A percentile compares a stretch with the other conserved stretches of the same genome.
These are phyloP conservation scores for Drosophila neonasuta DNA, from an alignment of 2,888 invertebrate species.

Conservation along the genomic window DNA sequence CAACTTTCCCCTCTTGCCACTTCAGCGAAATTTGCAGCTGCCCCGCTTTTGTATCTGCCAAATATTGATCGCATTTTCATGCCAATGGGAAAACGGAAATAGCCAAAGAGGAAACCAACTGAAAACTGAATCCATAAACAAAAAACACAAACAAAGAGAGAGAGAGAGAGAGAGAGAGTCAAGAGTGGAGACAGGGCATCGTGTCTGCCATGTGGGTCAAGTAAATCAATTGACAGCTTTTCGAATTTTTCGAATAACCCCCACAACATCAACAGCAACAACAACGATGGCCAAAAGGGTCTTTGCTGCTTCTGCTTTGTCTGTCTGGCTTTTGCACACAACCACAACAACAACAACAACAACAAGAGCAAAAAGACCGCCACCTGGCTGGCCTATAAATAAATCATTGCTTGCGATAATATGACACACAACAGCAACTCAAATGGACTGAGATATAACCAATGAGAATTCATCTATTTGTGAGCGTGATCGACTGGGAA, in stretches of 20 bases:
- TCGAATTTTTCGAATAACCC: constrained; percentile 31
- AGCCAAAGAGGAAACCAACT: constrained; percentile 23
- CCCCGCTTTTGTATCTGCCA: constrained; percentile 41
- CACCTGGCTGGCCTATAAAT: constrained; percentile 69
- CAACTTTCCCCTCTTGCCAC: not conserved
- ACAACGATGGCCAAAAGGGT: constrained; percentile 13
- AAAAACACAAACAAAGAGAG: not conserved
- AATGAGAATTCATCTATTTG: not conserved
- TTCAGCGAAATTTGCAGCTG: not conserved
- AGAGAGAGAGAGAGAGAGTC: not conserved
- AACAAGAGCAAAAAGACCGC: constrained; percentile 16
- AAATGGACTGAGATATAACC: not conserved
- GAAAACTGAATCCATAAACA: constrained; percentile 7
- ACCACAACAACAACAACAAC: not conserved
- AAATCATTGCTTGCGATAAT: constrained; percentile 69
- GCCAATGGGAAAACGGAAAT: constrained; percentile 18
- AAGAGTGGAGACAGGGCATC: constrained; percentile 1
- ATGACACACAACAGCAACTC: constrained; percentile 7
- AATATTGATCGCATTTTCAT: constrained; percentile 63
- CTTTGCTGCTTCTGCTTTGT: not conserved
- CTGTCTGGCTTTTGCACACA: constrained; percentile 24
- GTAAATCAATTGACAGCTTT: constrained; percentile 72
- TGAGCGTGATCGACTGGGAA: not conserved
- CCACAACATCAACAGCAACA: not conserved
- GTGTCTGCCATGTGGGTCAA: constrained; percentile 64